phyloP scores from a whole-genome alignment of 2,888 invertebrate genomes.

The Atethmia centrago region DNA sequence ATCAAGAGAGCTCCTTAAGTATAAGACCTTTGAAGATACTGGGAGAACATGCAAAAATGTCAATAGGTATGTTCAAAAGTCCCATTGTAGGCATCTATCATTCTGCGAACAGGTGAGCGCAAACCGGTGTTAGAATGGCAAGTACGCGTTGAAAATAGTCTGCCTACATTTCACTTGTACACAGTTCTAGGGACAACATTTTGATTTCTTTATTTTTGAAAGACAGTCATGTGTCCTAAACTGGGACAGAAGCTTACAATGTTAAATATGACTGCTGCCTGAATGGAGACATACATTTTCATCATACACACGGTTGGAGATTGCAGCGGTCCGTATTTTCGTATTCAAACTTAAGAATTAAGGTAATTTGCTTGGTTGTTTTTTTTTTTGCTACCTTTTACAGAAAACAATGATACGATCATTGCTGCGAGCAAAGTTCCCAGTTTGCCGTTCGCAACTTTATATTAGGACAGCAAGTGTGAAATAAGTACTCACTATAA shows the following conservation, averaged over 20 bases:
- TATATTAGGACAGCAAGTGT: not conserved
- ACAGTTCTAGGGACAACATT: too few relatives aligned
- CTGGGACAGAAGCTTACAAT: not conserved
- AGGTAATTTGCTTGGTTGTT: not conserved
- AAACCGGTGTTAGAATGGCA: too few relatives aligned
- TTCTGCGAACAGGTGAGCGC: too few relatives aligned
- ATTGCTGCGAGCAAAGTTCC: not conserved
- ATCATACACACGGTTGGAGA: not conserved
- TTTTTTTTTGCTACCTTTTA: not conserved
- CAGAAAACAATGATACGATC: not conserved
- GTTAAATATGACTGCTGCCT: not conserved
- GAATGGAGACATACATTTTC: not conserved
- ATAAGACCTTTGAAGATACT: too few relatives aligned
- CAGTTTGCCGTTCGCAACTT: not conserved
- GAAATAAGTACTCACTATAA: conserved; percentile 73
- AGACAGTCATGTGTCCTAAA: not conserved
- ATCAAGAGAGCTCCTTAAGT: too few relatives aligned
- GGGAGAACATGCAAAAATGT: too few relatives aligned
- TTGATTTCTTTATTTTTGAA: not conserved
- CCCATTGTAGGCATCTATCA: too few relatives aligned
- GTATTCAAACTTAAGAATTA: not conserved
- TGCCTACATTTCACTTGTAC: too few relatives aligned
- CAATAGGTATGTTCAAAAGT: too few relatives aligned
- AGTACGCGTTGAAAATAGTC: too few relatives aligned
- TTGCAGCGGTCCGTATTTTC: not conserved